Evolutionary conservation across 2,888 invertebrate genomes (phyloP), one percentile per base, ranked within the genome.

Genomic region (Nipponacmea schrenckii): DNA sequence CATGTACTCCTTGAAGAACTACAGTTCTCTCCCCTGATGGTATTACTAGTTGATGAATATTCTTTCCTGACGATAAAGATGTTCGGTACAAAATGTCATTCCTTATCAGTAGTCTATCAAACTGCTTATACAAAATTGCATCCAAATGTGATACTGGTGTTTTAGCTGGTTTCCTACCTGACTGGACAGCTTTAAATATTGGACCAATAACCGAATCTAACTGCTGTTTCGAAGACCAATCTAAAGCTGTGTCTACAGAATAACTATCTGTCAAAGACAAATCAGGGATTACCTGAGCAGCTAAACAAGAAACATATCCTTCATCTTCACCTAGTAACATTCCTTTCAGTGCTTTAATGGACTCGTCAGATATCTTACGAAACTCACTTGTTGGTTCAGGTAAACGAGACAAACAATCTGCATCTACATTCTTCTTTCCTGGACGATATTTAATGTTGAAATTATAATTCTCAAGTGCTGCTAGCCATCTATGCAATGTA

Each of bases 351-450:
- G 66, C 69, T 63, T 67, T 48, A 12, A 76, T 69, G 17, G 71
- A 62, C 12, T 74, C 69, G n/a, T 63, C 26, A 5, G 24, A 14
- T 14, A 71, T 67, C 1, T 67, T 20, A 2, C 8, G 48, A 1
- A 63, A 27, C 1, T 65, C 64, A 24, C 2, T 3, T 3, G n/a
- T 15, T 31, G 48, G 62, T 15, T 71, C 15, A 26, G 70, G 75
- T 20, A 74, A 46, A 20, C 77, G n/a, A 46, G 87, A 76, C 17
- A 74, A 67, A 12, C 27, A 66, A 68, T 79, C 80, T 8, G 80
- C 76, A 75, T 80, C 78, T 12, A 65, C 31, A 50, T 79, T 78
- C 0, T 39, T 56, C 24, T 64, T 62, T 27, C 80, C 78, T 27
- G 78, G 73, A 62, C 70, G 69, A 46, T 77, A 80, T 15, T 62